Conservation (phyloP, 1,140 invertebrate genomes). For the Lepidotrigona ventralis region DNA sequence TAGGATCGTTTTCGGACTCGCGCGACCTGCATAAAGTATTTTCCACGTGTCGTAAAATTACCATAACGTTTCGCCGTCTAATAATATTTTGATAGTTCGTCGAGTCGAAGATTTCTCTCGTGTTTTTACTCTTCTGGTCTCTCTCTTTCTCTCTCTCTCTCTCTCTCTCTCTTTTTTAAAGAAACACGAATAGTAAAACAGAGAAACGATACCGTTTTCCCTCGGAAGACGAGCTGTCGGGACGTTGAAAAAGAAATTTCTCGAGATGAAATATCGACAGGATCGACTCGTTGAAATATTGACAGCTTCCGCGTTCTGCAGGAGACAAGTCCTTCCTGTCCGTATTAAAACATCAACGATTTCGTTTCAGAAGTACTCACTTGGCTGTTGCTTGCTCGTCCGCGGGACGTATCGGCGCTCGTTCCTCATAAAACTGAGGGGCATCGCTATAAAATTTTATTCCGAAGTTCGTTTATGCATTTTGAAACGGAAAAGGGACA, state of each 20-base stretch:
- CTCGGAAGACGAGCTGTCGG: not conserved
- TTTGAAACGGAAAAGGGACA: not conserved
- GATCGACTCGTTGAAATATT: conserved; percentile 38
- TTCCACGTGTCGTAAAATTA: not conserved
- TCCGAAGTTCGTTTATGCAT: not conserved
- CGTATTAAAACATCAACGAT: conserved; percentile 37
- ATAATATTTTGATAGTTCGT: not conserved
- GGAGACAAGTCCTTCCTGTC: conserved; percentile 30
- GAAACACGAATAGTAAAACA: conserved; percentile 7
- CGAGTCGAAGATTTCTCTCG: not conserved
- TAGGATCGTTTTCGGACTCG: not conserved
- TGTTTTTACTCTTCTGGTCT: not conserved
- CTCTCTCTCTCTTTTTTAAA: not conserved
- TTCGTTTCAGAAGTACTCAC: not conserved
- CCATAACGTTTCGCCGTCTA: not conserved
- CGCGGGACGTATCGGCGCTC: not conserved
- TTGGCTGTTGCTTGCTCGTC: not conserved
- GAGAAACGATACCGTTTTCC: conserved; percentile 19
- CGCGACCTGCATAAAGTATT: not conserved
- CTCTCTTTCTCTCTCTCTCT: not conserved
- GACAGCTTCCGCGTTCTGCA: conserved; percentile 35
- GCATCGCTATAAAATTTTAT: not conserved
- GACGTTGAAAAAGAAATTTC: conserved; percentile 33
- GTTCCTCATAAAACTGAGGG: not conserved
- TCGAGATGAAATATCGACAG: conserved; percentile 50